Base-by-base conservation (phyloP, 2,797 vertebrate species). In the Neopelma chrysocephalum region DNA sequence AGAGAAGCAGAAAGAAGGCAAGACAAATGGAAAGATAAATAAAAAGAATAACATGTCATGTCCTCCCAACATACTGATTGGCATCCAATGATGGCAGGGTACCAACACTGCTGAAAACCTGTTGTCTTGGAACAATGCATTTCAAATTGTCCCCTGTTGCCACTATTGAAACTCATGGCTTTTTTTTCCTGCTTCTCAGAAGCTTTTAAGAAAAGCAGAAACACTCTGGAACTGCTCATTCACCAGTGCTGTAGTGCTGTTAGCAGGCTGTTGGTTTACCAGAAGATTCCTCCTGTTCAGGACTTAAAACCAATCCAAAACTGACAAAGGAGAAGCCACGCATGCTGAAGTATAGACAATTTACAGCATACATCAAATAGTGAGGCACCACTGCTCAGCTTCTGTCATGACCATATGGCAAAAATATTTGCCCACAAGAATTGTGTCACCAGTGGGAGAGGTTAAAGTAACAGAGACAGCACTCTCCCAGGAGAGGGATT, bases 401-500 rank as follows among this genome's bases (percentile, higher is more conserved):
- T 75, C 65, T 86, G 42, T 71, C 88, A 50, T 86, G 76, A 91
- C 22, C 60, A 32, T 82, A 75, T 54, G 43, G 54, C 47, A 90
- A 71, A 94, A 95, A 53, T 48, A 93, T 87, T 86, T 88, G 80
- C 82, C 76, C 58, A 81, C 57, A 91, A 83, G 54, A 78, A 78
- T 47, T 86, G 82, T 88, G 77, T 75, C 91, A 91, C 61, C 69
- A 83, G 69, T 47, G 47, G 48, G 70, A 90, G 70, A 95, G 38
- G 66, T 2, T 90, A 73, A 90, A 90, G 82, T 16, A 82, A 69
- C 31, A 84, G 69, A 86, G 42, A 53, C 3, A 40, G 31, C 18
- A 34, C 18, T n/a, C 14, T 80, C 83, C 86, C 83, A 68, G 51
- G 51, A 82, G 75, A 80, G 36, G 12, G 64, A 80, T 80, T 51